Evolutionary conservation across 2,888 invertebrate species (phyloP).

Genomic region (Anarsia innoxiella): DNA sequence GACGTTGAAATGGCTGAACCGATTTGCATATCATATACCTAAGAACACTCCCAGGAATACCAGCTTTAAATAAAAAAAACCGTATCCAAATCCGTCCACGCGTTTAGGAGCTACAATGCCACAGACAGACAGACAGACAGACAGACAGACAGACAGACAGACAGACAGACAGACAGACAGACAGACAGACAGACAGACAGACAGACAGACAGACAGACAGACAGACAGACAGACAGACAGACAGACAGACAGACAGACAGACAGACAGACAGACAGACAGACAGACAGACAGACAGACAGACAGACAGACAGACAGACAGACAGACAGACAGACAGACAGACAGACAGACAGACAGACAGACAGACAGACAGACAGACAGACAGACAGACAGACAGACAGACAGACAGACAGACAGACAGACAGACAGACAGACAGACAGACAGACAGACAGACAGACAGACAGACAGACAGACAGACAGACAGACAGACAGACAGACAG

Average conservation of each 20-base stretch:
- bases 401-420: conserved; percentile 1
- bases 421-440: conserved; percentile 1
- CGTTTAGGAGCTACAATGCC: no score
- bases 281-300: conserved; percentile 1
- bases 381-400: conserved; percentile 1
- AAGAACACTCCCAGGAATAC: no score
- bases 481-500: conserved; percentile 1
- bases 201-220: conserved; percentile 1
- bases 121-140: conserved; percentile 1
- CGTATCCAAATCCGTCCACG: no score
- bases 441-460: conserved; percentile 1
- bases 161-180: conserved; percentile 1
- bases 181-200: conserved; percentile 1
- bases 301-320: conserved; percentile 1
- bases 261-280: conserved; percentile 1
- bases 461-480: conserved; percentile 1
- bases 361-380: conserved; percentile 1
- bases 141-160: conserved; percentile 1
- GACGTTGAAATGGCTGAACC: no score
- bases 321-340: conserved; percentile 1
- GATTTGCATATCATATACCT: no score
- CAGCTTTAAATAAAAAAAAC: no score
- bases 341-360: conserved; percentile 1
- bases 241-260: conserved; percentile 1
- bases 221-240: conserved; percentile 1